Conservation (phyloP, 2,797 vertebrate species). For the Eupleurogrammus muticus region DNA sequence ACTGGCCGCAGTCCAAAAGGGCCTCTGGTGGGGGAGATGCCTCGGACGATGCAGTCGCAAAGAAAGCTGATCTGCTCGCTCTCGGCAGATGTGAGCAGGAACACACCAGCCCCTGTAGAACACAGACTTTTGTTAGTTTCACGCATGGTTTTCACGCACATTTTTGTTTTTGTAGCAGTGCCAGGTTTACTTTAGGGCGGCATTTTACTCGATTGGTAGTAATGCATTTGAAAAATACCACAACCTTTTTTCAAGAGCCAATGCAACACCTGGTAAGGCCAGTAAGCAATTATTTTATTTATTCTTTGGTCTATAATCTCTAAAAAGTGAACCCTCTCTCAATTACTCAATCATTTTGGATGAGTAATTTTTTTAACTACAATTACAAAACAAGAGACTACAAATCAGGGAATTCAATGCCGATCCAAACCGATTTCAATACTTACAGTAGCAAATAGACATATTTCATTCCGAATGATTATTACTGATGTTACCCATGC, state of each 20-base stretch:
- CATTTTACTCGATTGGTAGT: background rate
- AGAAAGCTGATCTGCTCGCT: slow-evolving; percentile 98
- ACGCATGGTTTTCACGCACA: no score
- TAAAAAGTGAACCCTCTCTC: background rate
- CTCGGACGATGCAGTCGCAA: slow-evolving; percentile 95
- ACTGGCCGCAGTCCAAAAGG: slow-evolving; percentile 92
- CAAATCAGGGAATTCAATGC: background rate
- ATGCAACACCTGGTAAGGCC: background rate
- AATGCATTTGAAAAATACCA: background rate
- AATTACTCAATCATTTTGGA: background rate
- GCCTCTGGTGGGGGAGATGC: slow-evolving; percentile 93
- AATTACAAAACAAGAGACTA: no score
- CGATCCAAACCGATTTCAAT: no score
- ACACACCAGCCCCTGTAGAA: slow-evolving; percentile 95
- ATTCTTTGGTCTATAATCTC: background rate
- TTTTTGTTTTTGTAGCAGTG: no score
- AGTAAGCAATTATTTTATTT: background rate
- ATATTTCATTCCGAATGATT: no score
- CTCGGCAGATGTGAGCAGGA: slow-evolving; percentile 92
- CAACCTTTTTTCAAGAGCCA: no score
- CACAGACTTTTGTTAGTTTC: slow-evolving; percentile 40
- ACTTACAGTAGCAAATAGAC: background rate
- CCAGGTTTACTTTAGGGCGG: background rate
- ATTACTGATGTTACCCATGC: background rate
- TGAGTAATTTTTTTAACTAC: no score